phyloP scores from a whole-genome alignment of 2,888 invertebrate species.

The Chrysomela aeneicollis region DNA sequence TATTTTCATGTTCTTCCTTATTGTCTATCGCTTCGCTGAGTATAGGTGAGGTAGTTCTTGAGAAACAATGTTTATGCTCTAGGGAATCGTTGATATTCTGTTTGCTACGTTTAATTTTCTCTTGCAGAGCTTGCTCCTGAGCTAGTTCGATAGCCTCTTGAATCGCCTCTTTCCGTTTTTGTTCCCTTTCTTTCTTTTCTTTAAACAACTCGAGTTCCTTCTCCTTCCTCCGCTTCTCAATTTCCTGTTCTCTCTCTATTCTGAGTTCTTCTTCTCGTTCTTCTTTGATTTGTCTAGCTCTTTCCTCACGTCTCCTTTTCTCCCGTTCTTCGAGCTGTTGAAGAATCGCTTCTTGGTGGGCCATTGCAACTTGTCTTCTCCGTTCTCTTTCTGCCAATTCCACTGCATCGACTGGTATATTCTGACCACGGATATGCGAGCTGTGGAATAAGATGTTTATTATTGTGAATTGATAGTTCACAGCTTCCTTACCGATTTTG shows the following conservation, averaged over 20 bases:
- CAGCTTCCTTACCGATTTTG: constrained; percentile 46
- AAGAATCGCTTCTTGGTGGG: constrained; percentile 86
- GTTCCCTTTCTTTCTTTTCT: constrained; percentile 76
- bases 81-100: constrained; percentile 44
- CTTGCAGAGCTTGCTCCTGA: constrained; percentile 70
- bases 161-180: constrained; percentile 77
- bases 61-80: constrained; percentile 51
- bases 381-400: constrained; percentile 83
- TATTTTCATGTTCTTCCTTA: constrained; percentile 26
- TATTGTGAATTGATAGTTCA: not conserved
- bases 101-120: constrained; percentile 50
- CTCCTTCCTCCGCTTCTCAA: constrained; percentile 73
- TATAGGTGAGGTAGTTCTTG: not conserved
- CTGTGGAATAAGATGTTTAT: constrained; percentile 51
- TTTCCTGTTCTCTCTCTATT: constrained; percentile 76
- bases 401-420: constrained; percentile 81
- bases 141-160: constrained; percentile 79
- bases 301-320: constrained; percentile 76
- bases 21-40: constrained; percentile 24
- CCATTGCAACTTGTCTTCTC: constrained; percentile 82
- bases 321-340: constrained; percentile 87
- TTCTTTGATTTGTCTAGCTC: constrained; percentile 75
- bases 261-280: constrained; percentile 84
- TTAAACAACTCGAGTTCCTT: constrained; percentile 72
- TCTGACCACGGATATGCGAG: constrained; percentile 85